These are phyloP conservation scores for Tillus elongatus DNA, from an alignment of 2,888 invertebrate genomes.

Conservation along the genomic window DNA sequence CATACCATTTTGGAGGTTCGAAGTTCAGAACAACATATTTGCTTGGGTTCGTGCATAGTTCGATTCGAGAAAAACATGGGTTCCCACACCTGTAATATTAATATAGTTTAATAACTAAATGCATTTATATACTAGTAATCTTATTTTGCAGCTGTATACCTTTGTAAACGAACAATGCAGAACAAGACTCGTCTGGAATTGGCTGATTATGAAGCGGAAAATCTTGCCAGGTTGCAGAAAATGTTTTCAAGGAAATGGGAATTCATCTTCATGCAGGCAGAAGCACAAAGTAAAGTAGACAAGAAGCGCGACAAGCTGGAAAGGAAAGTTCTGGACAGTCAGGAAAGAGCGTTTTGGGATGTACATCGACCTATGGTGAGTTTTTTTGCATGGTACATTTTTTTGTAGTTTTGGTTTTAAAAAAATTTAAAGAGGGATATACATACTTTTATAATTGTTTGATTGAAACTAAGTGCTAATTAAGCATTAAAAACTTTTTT, in stretches of 20 bases:
- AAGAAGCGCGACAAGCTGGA: slow-evolving; percentile 98
- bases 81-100: no score
- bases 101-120: no score
- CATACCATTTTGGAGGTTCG: no score
- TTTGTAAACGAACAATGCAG: slow-evolving; percentile 99
- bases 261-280: slow-evolving; percentile 99
- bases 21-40: no score
- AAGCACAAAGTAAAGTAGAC: slow-evolving; percentile 88
- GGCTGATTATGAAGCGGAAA: slow-evolving; percentile 98
- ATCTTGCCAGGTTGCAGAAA: slow-evolving; percentile 91
- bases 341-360: slow-evolving; percentile 99
- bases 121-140: neutral
- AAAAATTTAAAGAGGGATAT: no score
- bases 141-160: slow-evolving; percentile 75
- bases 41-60: no score
- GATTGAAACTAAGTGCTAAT: no score
- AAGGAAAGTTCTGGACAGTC: slow-evolving; percentile 95
- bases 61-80: no score
- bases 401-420: no score
- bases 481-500: no score
- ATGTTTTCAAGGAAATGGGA: slow-evolving; percentile 99
- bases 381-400: slow-evolving; percentile 14
- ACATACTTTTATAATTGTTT: no score
- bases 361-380: slow-evolving; percentile 94
- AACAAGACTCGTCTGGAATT: slow-evolving; percentile 95